These are phyloP conservation scores for Capricornis sumatraensis DNA, from an alignment of 2,113 vertebrate species.

Conservation along the genomic window DNA sequence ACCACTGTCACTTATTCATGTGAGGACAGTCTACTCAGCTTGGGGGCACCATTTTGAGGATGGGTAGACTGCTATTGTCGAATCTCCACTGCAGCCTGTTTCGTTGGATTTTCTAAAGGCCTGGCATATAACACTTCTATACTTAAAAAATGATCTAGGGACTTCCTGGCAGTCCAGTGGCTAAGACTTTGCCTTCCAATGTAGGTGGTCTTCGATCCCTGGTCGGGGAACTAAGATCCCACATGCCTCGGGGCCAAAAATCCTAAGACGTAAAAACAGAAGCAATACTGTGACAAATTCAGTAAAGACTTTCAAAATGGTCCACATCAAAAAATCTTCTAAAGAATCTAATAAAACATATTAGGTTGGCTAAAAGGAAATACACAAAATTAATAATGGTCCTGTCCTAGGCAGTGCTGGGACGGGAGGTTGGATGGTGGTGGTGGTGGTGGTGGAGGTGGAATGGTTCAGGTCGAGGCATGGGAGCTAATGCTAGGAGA, in stretches of 20 bases:
- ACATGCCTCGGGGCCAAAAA: background rate
- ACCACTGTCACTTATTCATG: too few species aligned
- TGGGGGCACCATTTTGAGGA: background rate
- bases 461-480: background rate
- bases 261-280: background rate
- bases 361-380: background rate
- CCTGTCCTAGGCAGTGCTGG: background rate
- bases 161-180: background rate
- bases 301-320: background rate
- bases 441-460: background rate
- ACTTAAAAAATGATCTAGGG: slow-evolving; percentile 2
- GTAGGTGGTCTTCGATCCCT: background rate
- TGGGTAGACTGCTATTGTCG: background rate
- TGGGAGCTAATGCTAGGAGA: background rate
- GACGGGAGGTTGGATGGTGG: background rate
- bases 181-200: background rate
- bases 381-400: background rate
- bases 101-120: background rate
- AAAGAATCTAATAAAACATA: background rate
- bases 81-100: background rate
- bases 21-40: background rate
- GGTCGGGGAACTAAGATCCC: background rate
- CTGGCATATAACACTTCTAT: background rate
- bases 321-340: background rate
- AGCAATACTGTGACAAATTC: background rate